Conservation (phyloP, 2,113 vertebrate species). For the Rhombomys opimus region DNA sequence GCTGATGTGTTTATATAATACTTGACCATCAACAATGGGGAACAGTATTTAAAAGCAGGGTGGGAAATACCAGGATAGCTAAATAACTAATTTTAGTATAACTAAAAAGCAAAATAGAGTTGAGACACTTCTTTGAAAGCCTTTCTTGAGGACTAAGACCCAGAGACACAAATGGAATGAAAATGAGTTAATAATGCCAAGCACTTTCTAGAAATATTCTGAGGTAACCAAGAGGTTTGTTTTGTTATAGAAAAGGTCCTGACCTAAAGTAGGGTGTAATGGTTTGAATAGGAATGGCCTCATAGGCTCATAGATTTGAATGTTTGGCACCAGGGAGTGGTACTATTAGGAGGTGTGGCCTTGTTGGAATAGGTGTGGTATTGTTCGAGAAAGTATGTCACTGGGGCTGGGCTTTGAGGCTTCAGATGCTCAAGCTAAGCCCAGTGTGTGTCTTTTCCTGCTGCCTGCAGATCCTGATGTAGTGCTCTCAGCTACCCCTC, state of each 20-base stretch:
- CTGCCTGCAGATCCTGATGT: not conserved
- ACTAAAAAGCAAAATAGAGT: not conserved
- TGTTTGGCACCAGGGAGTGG: not conserved
- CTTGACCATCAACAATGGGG: not conserved
- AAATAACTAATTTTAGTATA: not conserved
- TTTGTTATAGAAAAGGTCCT: not conserved
- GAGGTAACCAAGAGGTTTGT: not conserved
- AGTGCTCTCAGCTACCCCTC: not conserved
- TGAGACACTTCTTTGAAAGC: conserved; percentile 22
- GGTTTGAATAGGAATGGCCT: not conserved
- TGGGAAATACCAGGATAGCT: not conserved
- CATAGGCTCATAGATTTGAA: not conserved
- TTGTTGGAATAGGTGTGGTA: not conserved
- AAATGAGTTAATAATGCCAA: not conserved
- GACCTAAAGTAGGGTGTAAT: not conserved
- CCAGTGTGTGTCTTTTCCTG: not conserved
- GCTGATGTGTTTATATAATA: not conserved
- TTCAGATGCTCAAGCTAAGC: not conserved
- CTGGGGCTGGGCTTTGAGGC: not conserved
- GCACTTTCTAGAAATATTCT: not conserved
- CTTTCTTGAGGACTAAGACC: not conserved
- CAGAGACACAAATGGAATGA: conserved; percentile 11
- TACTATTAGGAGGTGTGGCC: not conserved
- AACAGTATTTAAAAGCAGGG: conserved; percentile 5
- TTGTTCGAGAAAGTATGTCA: not conserved